A percentile compares a stretch with the other conserved stretches of the same genome.
Evolutionary conservation across 2,797 vertebrate species (phyloP).

Genomic region (Crocodylus rhombifer): DNA sequence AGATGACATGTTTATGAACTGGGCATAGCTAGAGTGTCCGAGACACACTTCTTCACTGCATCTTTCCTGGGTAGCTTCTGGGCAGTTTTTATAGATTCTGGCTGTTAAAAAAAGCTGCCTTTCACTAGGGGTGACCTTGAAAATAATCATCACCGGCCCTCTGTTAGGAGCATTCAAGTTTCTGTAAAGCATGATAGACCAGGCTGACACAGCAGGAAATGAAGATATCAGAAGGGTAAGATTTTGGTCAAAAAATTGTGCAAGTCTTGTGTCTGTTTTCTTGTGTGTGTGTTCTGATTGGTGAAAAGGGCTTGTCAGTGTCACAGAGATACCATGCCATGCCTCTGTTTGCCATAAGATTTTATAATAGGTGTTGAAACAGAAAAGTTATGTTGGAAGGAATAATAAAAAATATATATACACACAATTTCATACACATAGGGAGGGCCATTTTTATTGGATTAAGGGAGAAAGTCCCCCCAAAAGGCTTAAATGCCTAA

Average conservation of each 20-base stretch:
- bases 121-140: not conserved
- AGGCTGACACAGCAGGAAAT: not conserved
- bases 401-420: not conserved
- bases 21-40: not conserved
- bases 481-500: not conserved
- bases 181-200: not conserved
- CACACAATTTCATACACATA: not conserved
- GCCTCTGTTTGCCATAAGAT: not conserved
- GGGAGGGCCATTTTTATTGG: not conserved
- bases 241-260: not conserved
- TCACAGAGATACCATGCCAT: not conserved
- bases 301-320: not conserved
- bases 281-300: not conserved
- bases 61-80: not conserved
- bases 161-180: not conserved
- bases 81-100: not conserved
- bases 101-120: not conserved
- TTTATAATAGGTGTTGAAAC: not conserved
- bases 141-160: not conserved
- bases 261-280: not conserved
- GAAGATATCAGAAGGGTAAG: not conserved
- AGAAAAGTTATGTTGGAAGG: not conserved
- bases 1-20: not conserved
- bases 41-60: not conserved
- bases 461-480: not conserved